phyloP scores from a whole-genome alignment of 2,888 invertebrate genomes.

The Dolomedes plantarius region DNA sequence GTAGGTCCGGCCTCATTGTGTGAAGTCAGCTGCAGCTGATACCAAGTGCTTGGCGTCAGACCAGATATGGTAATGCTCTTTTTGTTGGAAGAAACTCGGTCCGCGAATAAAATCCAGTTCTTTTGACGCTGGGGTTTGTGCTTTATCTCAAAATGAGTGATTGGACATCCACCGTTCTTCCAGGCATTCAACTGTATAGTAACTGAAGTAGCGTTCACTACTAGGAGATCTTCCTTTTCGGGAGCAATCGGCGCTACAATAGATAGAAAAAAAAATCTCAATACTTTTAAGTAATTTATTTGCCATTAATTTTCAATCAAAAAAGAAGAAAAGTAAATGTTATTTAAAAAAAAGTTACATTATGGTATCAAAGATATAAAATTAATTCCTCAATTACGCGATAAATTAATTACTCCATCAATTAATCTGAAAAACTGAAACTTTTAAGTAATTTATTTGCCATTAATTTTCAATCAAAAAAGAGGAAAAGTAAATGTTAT shows the following conservation, averaged over 20 bases:
- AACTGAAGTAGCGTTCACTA: conserved; percentile 93
- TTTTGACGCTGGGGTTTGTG: conserved; percentile 74
- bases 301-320: too few relatives aligned
- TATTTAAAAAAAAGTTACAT: neutral
- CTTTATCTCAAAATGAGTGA: conserved; percentile 76
- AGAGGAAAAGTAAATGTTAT: too few relatives aligned
- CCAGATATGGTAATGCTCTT: conserved; percentile 73
- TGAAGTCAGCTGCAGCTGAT: conserved; percentile 77
- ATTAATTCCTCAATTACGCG: too few relatives aligned
- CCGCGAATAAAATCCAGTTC: conserved; percentile 84
- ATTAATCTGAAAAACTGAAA: too few relatives aligned
- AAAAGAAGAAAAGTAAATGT: too few relatives aligned
- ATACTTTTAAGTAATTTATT: too few relatives aligned
- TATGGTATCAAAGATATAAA: too few relatives aligned
- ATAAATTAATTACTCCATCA: too few relatives aligned
- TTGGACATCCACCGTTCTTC: conserved; percentile 80
- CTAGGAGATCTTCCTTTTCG: conserved; percentile 91
- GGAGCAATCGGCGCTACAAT: conserved; percentile 90
- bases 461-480: too few relatives aligned
- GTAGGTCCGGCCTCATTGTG: conserved; percentile 78
- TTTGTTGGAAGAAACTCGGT: conserved; percentile 64
- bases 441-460: too few relatives aligned
- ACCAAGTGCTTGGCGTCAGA: conserved; percentile 77
- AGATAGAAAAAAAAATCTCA: too few relatives aligned
- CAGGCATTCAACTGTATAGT: conserved; percentile 93